Evolutionary conservation across 1,140 invertebrate genomes (phyloP), one percentile per base, ranked within the genome.

Genomic region (Drusus annulatus): DNA sequence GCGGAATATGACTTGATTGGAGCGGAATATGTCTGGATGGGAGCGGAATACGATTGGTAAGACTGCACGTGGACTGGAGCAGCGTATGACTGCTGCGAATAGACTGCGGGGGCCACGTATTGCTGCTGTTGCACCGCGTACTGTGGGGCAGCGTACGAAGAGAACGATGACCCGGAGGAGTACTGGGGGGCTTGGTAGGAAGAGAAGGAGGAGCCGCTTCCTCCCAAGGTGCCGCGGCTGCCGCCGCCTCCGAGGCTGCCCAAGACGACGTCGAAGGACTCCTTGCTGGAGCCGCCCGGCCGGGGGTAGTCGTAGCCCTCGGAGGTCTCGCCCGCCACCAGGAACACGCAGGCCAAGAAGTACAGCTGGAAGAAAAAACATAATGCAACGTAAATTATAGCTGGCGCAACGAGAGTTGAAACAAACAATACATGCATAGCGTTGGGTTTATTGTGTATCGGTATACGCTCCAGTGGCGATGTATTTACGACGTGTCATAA

Each of bases 301-400:
- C 76, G 78, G 5, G 80, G 80, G n/a, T 81, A 81, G 31, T 78
- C 76, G 58, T 81, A 81, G 13, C 80, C 80, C 13, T 54, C 63
- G 6, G 75, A 69, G 16, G 76, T 25, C 50, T 81, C 76, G 0
- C 76, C 80, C 0, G 54, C 21, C 31, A 74, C 80, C 25, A 74
- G 25, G n/a, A 76, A 25, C 21, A 51, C 45, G 36, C 63, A 65
- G 2, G 76, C 76, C 21, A 81, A 28, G 6, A 78, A 36, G 15
- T 50, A 52, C 5, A 74, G 1, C 80, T 81, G 80, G 8, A 74
- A 81, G 63, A 2, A 10, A 56, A 74, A 28, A 74, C 23, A n/a
- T n/a, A 31, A 19, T 19, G n/a, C 8, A 36, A 36, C 31, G 8
- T 36, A 7, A 36, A 36, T 3, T 36, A 36, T 7, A 36, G n/a